Conservation (phyloP, 2,888 invertebrate genomes). For the Scaptodrosophila latifasciaeformis region DNA sequence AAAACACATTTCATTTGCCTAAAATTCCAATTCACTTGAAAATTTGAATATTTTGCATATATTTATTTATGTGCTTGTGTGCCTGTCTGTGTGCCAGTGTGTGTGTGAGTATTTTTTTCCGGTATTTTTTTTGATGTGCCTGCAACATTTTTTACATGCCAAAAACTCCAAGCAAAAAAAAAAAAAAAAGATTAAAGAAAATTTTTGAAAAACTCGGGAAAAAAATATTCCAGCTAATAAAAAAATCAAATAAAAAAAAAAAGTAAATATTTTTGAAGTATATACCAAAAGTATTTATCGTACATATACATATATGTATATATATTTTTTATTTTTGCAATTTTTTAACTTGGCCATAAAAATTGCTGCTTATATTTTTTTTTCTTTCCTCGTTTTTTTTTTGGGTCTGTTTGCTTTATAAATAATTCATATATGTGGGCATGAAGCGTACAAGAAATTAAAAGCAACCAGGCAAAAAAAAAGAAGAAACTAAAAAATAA, state of each 20-base stretch:
- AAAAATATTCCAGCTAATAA: slow-evolving; percentile 60
- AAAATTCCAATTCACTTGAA: slow-evolving; percentile 64
- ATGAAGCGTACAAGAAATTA: slow-evolving; percentile 56
- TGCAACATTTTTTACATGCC: slow-evolving; percentile 41
- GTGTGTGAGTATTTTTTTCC: slow-evolving; percentile 7
- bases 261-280: slow-evolving; percentile 4
- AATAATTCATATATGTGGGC: slow-evolving; percentile 54
- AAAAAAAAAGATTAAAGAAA: slow-evolving; percentile 35
- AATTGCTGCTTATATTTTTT: slow-evolving; percentile 52
- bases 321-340: slow-evolving; percentile 15
- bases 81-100: slow-evolving; percentile 5
- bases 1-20: slow-evolving; percentile 58
- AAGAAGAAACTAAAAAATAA: slow-evolving; percentile 3
- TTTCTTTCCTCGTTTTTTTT: slow-evolving; percentile 10
- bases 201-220: slow-evolving; percentile 28
- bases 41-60: slow-evolving; percentile 67
- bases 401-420: slow-evolving; percentile 47
- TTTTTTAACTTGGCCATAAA: slow-evolving; percentile 43
- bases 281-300: too few species aligned
- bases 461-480: slow-evolving; percentile 6
- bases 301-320: too few species aligned
- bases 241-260: slow-evolving; percentile 20
- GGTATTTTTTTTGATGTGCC: slow-evolving; percentile 32
- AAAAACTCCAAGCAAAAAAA: slow-evolving; percentile 17
- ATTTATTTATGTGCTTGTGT: slow-evolving; percentile 30